Evolutionary conservation across 1,140 invertebrate species (phyloP).

Genomic region (Tetramorium alpestre): DNA sequence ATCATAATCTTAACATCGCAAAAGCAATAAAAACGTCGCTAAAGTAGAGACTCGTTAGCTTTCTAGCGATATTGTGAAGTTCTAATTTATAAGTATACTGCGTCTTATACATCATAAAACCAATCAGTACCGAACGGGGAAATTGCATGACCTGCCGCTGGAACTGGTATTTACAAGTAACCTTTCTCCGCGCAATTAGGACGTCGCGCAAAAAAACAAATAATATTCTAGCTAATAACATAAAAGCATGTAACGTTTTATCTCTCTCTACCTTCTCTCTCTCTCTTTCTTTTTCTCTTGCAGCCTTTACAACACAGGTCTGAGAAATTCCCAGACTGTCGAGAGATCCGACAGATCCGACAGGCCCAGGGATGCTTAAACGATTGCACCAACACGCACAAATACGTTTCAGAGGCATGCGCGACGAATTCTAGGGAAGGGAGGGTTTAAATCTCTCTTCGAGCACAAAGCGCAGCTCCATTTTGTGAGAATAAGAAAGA

Average conservation of each 20-base stretch:
- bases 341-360: neutral
- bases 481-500: slow-evolving; percentile 62
- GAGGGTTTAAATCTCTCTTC: slow-evolving; percentile 66
- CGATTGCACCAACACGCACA: neutral
- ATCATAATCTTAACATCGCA: neutral
- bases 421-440: slow-evolving; percentile 37
- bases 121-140: neutral
- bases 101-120: neutral
- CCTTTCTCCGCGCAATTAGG: slow-evolving; percentile 40
- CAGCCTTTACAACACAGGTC: neutral
- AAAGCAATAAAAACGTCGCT: neutral
- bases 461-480: slow-evolving; percentile 61
- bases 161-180: slow-evolving; percentile 11
- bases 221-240: slow-evolving; percentile 62
- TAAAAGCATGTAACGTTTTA: slow-evolving; percentile 37
- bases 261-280: neutral
- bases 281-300: neutral
- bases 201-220: slow-evolving; percentile 8
- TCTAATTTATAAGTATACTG: neutral
- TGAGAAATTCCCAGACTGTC: slow-evolving; percentile 35
- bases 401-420: neutral
- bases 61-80: slow-evolving; percentile 2
- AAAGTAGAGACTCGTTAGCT: neutral
- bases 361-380: slow-evolving; percentile 43
- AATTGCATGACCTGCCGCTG: neutral